phyloP scores from a whole-genome alignment of 2,113 vertebrate genomes.

The Anser cygnoides region DNA sequence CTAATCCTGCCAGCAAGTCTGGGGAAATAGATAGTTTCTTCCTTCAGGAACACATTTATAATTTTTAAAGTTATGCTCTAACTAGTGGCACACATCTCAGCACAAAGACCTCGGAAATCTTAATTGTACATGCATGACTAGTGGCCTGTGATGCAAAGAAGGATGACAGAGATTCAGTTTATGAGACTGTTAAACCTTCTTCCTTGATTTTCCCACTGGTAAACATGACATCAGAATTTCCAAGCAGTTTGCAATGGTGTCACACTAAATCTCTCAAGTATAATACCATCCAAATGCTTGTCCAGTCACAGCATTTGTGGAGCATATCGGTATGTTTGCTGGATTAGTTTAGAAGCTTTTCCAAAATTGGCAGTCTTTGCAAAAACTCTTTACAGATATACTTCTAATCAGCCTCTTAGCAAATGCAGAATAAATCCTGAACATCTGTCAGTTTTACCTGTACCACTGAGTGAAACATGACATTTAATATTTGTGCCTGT shows the following conservation, averaged over 20 bases:
- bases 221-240: background rate
- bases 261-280: background rate
- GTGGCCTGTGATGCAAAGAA: background rate
- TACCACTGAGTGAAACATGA: background rate
- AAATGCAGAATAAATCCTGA: conserved; percentile 17
- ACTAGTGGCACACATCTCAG: background rate
- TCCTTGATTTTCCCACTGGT: background rate
- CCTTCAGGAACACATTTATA: background rate
- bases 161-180: background rate
- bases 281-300: background rate
- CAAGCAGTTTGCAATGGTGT: background rate
- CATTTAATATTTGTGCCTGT: background rate
- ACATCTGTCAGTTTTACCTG: background rate
- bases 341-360: conserved; percentile 25
- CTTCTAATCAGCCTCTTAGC: background rate
- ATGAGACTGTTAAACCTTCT: background rate
- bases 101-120: background rate
- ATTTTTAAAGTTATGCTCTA: background rate
- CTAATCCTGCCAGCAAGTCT: background rate
- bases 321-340: background rate
- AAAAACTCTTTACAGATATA: background rate
- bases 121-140: background rate
- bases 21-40: conserved; percentile 7
- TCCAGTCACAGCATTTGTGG: background rate
- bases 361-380: background rate